A percentile compares a stretch with the other conserved stretches of the same genome.
These are phyloP conservation scores for Typhlichthys subterraneus DNA, from an alignment of 2,797 vertebrate genomes.

Conservation along the genomic window DNA sequence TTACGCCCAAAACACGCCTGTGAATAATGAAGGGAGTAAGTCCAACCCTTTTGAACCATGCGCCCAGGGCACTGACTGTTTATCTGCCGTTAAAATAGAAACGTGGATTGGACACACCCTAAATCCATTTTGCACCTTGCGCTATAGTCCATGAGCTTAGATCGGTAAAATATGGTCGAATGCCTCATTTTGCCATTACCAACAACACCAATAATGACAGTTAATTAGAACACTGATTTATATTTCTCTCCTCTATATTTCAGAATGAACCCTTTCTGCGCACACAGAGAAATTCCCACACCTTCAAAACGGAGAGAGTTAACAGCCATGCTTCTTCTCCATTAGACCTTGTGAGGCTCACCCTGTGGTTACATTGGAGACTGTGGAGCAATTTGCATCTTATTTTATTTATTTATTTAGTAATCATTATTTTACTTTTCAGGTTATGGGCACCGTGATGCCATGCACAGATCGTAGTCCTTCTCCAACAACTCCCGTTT, in stretches of 20 bases:
- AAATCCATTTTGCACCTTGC: no score
- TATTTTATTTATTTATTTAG: not conserved
- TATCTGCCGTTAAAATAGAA: no score
- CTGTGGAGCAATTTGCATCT: not conserved
- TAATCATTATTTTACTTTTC: slow-evolving; percentile 18
- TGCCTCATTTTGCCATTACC: not conserved
- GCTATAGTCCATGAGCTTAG: no score
- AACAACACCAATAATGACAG: not conserved
- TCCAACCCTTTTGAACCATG: no score
- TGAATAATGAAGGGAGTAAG: no score
- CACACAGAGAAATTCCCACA: slow-evolving; percentile 64
- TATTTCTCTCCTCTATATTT: no score
- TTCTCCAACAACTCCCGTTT: slow-evolving; percentile 64
- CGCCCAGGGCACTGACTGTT: no score
- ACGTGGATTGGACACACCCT: no score
- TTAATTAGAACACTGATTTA: no score
- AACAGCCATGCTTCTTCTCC: slow-evolving; percentile 6
- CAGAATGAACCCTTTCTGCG: slow-evolving; percentile 72
- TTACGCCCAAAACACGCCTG: no score
- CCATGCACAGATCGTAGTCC: slow-evolving; percentile 64
- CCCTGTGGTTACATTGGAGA: not conserved
- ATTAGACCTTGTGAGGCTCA: slow-evolving; percentile 51
- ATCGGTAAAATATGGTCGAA: not conserved
- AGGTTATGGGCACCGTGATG: slow-evolving; percentile 71
- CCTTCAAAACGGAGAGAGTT: not conserved